Evolutionary conservation across 2,113 vertebrate species (phyloP).

Genomic region (Seriola aureovittata): DNA sequence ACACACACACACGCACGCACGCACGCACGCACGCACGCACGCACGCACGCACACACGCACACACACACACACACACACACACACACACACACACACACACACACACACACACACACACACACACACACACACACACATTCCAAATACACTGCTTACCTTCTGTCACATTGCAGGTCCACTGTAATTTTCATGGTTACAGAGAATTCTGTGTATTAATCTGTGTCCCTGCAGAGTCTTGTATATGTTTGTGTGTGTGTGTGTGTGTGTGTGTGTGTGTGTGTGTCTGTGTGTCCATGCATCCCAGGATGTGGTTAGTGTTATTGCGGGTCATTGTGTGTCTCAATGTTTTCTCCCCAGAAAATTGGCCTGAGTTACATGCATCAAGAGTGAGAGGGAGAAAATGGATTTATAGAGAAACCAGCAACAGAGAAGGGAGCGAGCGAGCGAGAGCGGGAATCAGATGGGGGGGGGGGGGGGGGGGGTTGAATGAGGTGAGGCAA

Average conservation of each 20-base stretch:
- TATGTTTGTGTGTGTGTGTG: neutral
- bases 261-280: neutral
- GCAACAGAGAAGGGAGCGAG: neutral
- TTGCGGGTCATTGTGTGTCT: neutral
- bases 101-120: neutral
- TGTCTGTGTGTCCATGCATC: neutral
- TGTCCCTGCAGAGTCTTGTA: neutral
- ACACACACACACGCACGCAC: constrained; percentile 5
- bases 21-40: neutral
- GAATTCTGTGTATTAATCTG: neutral
- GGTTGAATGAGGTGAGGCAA: constrained; percentile 42
- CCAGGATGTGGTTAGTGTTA: neutral
- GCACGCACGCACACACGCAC: neutral
- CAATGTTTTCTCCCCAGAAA: constrained; percentile 23
- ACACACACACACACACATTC: neutral
- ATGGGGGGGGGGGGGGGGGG: neutral
- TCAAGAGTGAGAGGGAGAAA: constrained; percentile 22
- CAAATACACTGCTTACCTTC: neutral
- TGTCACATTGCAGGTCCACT: neutral
- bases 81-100: constrained; percentile 4
- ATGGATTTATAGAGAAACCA: constrained; percentile 35
- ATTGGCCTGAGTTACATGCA: constrained; percentile 43
- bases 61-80: neutral
- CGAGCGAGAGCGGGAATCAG: neutral
- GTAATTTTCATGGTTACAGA: neutral